phyloP scores from a whole-genome alignment of 1,140 invertebrate genomes.

The Lepidurus packardi region DNA sequence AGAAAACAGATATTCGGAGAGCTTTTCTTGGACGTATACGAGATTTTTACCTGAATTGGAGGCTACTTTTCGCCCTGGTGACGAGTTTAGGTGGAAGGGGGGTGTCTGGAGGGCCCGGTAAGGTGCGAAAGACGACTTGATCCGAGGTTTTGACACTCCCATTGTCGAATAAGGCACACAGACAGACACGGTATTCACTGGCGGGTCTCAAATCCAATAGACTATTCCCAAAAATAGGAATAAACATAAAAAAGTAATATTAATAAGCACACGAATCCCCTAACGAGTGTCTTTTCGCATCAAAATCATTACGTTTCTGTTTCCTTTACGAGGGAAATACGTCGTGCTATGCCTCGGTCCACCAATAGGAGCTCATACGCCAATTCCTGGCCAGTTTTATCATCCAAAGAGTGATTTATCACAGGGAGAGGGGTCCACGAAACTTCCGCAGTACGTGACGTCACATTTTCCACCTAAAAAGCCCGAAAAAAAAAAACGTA shows the following conservation, averaged over 20 bases:
- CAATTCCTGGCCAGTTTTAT: not conserved
- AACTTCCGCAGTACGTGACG: conserved; percentile 11
- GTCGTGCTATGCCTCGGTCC: not conserved
- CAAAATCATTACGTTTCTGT: not conserved
- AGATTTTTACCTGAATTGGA: conserved; percentile 31
- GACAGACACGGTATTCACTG: conserved; percentile 69
- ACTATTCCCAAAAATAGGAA: conserved; percentile 43
- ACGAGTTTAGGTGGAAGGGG: conserved; percentile 47
- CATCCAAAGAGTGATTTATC: not conserved
- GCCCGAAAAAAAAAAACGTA: conserved; percentile 31
- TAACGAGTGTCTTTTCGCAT: not conserved
- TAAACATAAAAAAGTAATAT: conserved; percentile 26
- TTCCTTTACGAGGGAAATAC: not conserved
- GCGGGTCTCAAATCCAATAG: conserved; percentile 74
- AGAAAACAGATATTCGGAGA: conserved; percentile 32
- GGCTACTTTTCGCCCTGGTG: conserved; percentile 45
- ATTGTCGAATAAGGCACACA: conserved; percentile 50
- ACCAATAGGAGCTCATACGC: not conserved
- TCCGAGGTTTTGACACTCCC: conserved; percentile 41
- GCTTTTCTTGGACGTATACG: not conserved
- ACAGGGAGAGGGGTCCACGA: conserved; percentile 23
- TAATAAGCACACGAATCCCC: conserved; percentile 22
- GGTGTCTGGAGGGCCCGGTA: conserved; percentile 45
- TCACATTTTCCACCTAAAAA: conserved; percentile 26
- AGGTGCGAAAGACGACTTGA: conserved; percentile 44